Percentiles rank a stretch among this genome's conserved stretches.
These are phyloP conservation scores for Lasius fuliginosus DNA, from an alignment of 2,888 invertebrate genomes.

Conservation along the genomic window DNA sequence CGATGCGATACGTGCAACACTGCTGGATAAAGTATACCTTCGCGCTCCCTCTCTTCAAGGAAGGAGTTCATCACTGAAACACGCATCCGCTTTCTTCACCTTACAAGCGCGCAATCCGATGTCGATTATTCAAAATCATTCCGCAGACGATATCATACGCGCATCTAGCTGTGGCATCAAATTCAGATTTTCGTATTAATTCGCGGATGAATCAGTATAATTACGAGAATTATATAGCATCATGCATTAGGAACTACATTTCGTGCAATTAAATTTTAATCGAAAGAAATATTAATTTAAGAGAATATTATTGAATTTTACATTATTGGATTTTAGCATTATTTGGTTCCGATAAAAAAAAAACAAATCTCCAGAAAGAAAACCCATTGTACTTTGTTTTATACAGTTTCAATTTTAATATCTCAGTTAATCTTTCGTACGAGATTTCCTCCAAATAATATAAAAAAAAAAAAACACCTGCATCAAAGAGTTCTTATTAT, in stretches of 20 bases:
- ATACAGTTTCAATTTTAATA: background rate
- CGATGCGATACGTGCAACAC: constrained; percentile 79
- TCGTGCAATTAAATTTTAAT: constrained; percentile 9
- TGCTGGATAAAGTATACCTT: constrained; percentile 59
- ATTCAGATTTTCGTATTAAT: constrained; percentile 26
- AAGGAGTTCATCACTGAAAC: constrained; percentile 58
- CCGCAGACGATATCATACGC: constrained; percentile 24
- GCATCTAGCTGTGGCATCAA: constrained; percentile 10
- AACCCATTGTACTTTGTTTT: background rate
- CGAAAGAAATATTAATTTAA: background rate
- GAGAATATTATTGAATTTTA: background rate
- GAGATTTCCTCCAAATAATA: background rate
- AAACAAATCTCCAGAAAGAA: background rate
- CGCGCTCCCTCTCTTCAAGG: constrained; percentile 57
- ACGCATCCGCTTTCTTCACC: constrained; percentile 66
- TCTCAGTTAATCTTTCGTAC: background rate
- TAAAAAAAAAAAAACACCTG: background rate
- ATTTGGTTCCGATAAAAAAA: background rate
- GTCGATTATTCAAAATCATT: constrained; percentile 15
- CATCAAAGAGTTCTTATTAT: background rate
- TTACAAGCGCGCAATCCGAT: constrained; percentile 24
- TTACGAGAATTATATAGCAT: background rate
- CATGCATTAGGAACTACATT: background rate
- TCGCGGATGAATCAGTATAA: background rate
- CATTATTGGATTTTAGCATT: background rate